Conservation (phyloP, 2,888 invertebrate species). For the Calephelis perditalis region DNA sequence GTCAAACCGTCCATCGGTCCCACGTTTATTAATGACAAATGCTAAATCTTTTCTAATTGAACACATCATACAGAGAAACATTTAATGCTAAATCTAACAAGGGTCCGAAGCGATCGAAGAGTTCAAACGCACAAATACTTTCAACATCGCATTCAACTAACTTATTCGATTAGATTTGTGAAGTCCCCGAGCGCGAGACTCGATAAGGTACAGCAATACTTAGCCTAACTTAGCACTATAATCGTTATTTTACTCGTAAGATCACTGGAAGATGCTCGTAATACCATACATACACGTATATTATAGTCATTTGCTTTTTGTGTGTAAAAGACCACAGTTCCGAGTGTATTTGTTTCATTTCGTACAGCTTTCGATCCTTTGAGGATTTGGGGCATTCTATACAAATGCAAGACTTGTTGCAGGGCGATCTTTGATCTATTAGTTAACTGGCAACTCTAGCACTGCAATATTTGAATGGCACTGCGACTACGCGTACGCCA, state of each 20-base stretch:
- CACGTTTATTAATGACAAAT: conserved; percentile 58
- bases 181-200: conserved; percentile 56
- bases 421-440: background rate
- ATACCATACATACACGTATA: conserved; percentile 53
- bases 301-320: conserved; percentile 48
- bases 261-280: conserved; percentile 74
- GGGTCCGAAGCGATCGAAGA: conserved; percentile 62
- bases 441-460: background rate
- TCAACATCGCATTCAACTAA: conserved; percentile 55
- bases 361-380: background rate
- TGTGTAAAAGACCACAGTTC: conserved; percentile 38
- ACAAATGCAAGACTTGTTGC: background rate
- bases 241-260: conserved; percentile 63
- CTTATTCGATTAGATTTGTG: conserved; percentile 67
- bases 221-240: conserved; percentile 63
- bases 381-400: background rate
- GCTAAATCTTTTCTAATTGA: conserved; percentile 67
- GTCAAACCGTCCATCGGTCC: conserved; percentile 45
- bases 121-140: conserved; percentile 53
- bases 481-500: no score
- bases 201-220: conserved; percentile 67
- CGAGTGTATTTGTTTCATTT: background rate
- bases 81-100: conserved; percentile 60
- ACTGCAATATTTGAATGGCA: background rate
- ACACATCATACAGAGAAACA: conserved; percentile 73